phyloP scores from a whole-genome alignment of 2,113 vertebrate species.

The cat (Felis catus) region F.catus_Fca126_mat1.0 CM031417.1:79060001-79060500 shows the following conservation, averaged over 20 bases:
- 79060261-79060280: conserved; percentile 75
- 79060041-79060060: neutral
- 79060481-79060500: neutral
- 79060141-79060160: neutral
- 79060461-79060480: conserved; percentile 36
- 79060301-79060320: conserved; percentile 75
- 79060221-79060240: conserved; percentile 82
- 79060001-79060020: neutral
- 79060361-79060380: conserved; percentile 56
- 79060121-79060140: neutral
- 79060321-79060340: conserved; percentile 75
- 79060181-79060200: neutral
- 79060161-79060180: neutral
- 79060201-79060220: conserved; percentile 75
- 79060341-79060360: conserved; percentile 65
- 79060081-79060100: neutral
- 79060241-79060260: conserved; percentile 76
- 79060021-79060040: neutral
- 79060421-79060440: neutral
- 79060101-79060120: neutral
- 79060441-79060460: neutral
- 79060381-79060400: neutral
- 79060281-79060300: conserved; percentile 75
- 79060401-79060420: neutral
- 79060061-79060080: conserved; percentile 6